Conservation (phyloP, 2,797 vertebrate genomes). For the Sebastes trivittatus region DNA sequence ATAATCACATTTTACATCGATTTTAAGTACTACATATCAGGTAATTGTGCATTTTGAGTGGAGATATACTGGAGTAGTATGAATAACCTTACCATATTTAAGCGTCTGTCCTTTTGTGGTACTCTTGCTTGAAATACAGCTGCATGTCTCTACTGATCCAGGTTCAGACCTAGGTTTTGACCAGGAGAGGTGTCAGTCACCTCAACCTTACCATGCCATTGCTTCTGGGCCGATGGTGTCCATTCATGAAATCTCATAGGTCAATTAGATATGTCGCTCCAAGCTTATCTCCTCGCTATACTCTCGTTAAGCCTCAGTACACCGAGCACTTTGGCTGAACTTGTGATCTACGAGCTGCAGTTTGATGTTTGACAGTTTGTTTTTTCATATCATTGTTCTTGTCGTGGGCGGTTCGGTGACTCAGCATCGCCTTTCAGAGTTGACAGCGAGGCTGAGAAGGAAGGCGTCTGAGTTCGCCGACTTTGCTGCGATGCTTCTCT, state of each 20-base stretch:
- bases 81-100: neutral
- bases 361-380: neutral
- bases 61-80: neutral
- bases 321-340: conserved; percentile 6
- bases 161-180: neutral
- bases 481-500: neutral
- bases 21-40: neutral
- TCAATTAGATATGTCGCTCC: neutral
- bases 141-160: neutral
- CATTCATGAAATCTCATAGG: neutral
- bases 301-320: neutral
- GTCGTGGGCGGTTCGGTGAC: neutral
- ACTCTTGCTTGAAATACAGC: neutral
- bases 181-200: neutral
- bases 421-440: neutral
- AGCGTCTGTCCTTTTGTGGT: neutral
- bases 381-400: neutral
- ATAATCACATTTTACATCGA: neutral
- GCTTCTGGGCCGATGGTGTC: neutral
- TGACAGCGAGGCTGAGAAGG: neutral
- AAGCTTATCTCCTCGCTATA: neutral
- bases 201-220: neutral
- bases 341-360: neutral
- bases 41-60: neutral
- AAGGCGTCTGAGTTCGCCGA: neutral